Conservation (phyloP, 2,797 vertebrate species). For the Melanogrammus aeglefinus region DNA sequence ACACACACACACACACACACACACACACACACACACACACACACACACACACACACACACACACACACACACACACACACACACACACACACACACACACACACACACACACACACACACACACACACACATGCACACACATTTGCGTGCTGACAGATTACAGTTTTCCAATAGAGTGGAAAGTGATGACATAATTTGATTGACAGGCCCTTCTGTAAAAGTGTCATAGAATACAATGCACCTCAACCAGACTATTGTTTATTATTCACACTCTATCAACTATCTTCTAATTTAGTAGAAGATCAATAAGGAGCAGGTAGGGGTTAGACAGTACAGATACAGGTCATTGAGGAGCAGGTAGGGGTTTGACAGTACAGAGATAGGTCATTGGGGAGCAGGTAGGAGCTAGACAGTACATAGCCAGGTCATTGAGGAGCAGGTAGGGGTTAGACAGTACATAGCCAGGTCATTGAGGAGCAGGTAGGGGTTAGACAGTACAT, state of each 20-base stretch:
- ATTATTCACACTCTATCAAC: neutral
- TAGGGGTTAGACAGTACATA: too few species aligned
- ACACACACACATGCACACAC: slow-evolving; percentile 11
- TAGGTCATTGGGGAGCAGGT: too few species aligned
- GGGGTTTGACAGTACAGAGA: too few species aligned
- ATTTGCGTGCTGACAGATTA: neutral
- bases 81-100: neutral
- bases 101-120: neutral
- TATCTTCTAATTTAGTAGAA: neutral
- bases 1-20: neutral
- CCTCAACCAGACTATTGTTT: neutral
- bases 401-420: too few species aligned
- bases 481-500: too few species aligned
- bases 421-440: too few species aligned
- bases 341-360: too few species aligned
- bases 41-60: neutral
- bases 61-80: neutral
- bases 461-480: too few species aligned
- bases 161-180: slow-evolving; percentile 3
- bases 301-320: neutral
- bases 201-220: neutral
- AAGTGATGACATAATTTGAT: neutral
- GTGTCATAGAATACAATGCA: neutral
- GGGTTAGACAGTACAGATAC: too few species aligned
- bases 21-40: neutral